phyloP scores from a whole-genome alignment of 37 sponge, comb jelly and placozoan genomes.

The Aplysina aerophoba region DNA sequence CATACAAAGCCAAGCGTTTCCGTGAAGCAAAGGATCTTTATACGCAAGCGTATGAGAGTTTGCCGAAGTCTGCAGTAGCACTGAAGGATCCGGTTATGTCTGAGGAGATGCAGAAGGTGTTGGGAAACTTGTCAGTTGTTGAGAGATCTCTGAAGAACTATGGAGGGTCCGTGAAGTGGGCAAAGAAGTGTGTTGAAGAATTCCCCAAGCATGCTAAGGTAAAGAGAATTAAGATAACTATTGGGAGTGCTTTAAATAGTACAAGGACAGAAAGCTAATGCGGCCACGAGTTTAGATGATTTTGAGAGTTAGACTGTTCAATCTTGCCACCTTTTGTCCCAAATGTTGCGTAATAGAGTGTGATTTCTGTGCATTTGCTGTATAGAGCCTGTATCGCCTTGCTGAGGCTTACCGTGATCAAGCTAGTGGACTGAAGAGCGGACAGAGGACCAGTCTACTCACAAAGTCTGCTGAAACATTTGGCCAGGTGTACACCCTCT shows the following conservation, averaged over 20 bases:
- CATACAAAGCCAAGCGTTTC: not conserved
- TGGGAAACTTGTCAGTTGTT: constrained; percentile 19
- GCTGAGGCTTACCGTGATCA: constrained; percentile 18
- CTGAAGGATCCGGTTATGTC: not conserved
- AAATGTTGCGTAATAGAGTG: too few relatives aligned
- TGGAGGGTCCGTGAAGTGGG: constrained; percentile 1
- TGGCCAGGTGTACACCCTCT: not conserved
- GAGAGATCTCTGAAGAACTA: constrained; percentile 6
- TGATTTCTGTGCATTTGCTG: not conserved
- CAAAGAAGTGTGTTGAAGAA: not conserved
- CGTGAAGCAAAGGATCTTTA: not conserved
- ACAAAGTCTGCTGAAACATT: not conserved
- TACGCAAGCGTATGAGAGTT: not conserved
- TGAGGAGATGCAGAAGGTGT: constrained; percentile 26
- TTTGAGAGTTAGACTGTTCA: too few relatives aligned
- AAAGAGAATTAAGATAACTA: not conserved
- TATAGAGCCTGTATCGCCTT: constrained; percentile 3
- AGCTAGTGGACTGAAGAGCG: not conserved
- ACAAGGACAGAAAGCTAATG: too few relatives aligned
- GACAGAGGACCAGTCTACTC: not conserved
- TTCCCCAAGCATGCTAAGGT: constrained; percentile 15
- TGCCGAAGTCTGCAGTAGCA: not conserved
- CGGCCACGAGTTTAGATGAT: too few relatives aligned
- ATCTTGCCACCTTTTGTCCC: too few relatives aligned
- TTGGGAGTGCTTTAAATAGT: too few relatives aligned